Evolutionary conservation across 2,888 invertebrate genomes (phyloP).

Genomic region (Apodemia duryi): DNA sequence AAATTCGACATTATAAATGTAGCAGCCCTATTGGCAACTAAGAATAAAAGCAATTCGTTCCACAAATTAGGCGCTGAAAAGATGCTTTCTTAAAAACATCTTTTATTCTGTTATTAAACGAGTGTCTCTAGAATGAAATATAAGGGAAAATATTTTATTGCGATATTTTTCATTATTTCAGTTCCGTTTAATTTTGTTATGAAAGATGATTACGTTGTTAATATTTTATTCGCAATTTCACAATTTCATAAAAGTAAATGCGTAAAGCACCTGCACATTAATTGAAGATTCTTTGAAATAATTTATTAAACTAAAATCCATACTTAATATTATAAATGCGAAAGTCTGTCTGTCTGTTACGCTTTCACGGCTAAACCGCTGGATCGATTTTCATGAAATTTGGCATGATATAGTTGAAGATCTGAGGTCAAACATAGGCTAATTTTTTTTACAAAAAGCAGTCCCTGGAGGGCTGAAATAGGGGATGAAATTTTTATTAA

Average conservation of each 20-base stretch:
- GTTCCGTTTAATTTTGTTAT: constrained; percentile 14
- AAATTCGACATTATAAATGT: not conserved
- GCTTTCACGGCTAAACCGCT: too few species aligned
- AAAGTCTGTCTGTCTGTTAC: too few species aligned
- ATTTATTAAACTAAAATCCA: too few species aligned
- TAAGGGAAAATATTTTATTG: constrained; percentile 18
- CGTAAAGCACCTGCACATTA: not conserved
- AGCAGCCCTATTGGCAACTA: constrained; percentile 33
- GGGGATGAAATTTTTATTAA: too few species aligned
- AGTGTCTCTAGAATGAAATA: constrained; percentile 21
- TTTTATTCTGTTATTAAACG: constrained; percentile 31
- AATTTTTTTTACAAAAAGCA: too few species aligned
- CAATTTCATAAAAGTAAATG: not conserved
- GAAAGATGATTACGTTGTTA: constrained; percentile 19
- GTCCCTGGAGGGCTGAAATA: too few species aligned
- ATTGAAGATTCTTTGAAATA: not conserved
- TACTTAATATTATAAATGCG: too few species aligned
- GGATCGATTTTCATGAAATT: too few species aligned
- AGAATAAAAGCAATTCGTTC: constrained; percentile 57
- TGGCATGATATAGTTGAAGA: too few species aligned
- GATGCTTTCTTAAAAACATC: constrained; percentile 41
- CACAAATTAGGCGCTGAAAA: constrained; percentile 54
- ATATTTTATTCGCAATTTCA: not conserved
- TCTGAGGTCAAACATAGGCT: too few species aligned
- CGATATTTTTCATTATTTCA: constrained; percentile 14